These are phyloP conservation scores for Cryptophagus acutangulus DNA, from an alignment of 2,888 invertebrate genomes.

Conservation along the genomic window DNA sequence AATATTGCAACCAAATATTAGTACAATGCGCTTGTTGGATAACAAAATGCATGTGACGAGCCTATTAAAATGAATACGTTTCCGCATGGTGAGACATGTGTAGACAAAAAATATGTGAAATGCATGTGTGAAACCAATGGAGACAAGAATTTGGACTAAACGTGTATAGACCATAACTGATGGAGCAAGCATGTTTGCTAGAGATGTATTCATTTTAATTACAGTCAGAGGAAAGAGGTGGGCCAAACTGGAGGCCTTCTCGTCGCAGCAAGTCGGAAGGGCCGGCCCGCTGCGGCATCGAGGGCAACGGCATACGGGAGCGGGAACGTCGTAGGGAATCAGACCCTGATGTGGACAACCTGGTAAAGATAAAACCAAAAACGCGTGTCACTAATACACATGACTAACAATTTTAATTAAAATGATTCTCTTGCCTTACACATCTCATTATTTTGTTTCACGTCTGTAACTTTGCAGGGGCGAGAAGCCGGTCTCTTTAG, in stretches of 20 bases:
- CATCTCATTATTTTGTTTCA: too few species aligned
- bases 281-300: constrained; percentile 49
- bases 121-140: constrained; percentile 21
- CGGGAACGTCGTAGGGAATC: constrained; percentile 47
- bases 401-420: too few species aligned
- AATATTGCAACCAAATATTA: too few species aligned
- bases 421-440: too few species aligned
- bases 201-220: constrained; percentile 50
- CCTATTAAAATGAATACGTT: constrained; percentile 46
- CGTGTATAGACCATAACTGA: constrained; percentile 1
- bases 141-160: constrained; percentile 1
- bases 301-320: constrained; percentile 37
- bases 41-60: constrained; percentile 4
- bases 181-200: constrained; percentile 27
- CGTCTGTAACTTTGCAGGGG: constrained; percentile 33
- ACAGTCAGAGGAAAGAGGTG: constrained; percentile 67
- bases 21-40: too few species aligned
- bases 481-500: constrained; percentile 61
- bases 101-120: constrained; percentile 17
- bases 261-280: constrained; percentile 77
- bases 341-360: constrained; percentile 46
- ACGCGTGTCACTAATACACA: too few species aligned
- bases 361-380: constrained; percentile 35
- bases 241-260: constrained; percentile 56
- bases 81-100: constrained; percentile 33